phyloP scores from a whole-genome alignment of 2,888 invertebrate species.

The Xanthorhoe designata region DNA sequence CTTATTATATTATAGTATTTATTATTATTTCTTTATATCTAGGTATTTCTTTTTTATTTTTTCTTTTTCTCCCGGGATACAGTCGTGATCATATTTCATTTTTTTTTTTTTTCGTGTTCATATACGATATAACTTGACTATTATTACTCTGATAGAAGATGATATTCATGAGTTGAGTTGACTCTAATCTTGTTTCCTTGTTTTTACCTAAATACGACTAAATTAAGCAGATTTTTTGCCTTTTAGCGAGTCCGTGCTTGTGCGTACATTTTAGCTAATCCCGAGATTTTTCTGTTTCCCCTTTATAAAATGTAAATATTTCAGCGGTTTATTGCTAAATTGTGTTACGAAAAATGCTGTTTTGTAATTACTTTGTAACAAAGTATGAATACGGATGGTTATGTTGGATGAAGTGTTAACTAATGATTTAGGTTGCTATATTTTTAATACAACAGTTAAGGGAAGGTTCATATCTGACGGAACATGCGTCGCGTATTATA shows the following conservation, averaged over 20 bases:
- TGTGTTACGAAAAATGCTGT: not conserved
- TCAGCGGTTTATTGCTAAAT: constrained; percentile 9
- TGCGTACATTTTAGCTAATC: constrained; percentile 21
- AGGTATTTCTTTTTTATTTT: too few species aligned
- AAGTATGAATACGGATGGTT: not conserved
- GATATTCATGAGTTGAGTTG: constrained; percentile 28
- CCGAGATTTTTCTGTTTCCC: constrained; percentile 2
- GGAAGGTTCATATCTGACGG: too few species aligned
- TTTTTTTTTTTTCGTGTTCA: too few species aligned
- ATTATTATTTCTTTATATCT: too few species aligned
- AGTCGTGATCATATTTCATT: too few species aligned
- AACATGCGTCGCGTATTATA: too few species aligned
- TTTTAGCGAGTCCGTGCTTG: constrained; percentile 18
- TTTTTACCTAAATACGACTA: constrained; percentile 30
- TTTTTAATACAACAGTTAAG: too few species aligned
- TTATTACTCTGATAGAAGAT: constrained; percentile 15
- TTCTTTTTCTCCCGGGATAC: too few species aligned
- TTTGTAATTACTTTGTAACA: not conserved
- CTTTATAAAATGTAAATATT: constrained; percentile 25
- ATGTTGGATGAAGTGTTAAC: too few species aligned
- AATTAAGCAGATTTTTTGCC: constrained; percentile 32
- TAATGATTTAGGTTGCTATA: too few species aligned
- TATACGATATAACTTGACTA: constrained; percentile 1
- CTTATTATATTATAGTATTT: too few species aligned
- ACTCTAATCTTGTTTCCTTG: constrained; percentile 32